Conservation (phyloP, 2,797 vertebrate genomes). For the Australoheros facetus region DNA sequence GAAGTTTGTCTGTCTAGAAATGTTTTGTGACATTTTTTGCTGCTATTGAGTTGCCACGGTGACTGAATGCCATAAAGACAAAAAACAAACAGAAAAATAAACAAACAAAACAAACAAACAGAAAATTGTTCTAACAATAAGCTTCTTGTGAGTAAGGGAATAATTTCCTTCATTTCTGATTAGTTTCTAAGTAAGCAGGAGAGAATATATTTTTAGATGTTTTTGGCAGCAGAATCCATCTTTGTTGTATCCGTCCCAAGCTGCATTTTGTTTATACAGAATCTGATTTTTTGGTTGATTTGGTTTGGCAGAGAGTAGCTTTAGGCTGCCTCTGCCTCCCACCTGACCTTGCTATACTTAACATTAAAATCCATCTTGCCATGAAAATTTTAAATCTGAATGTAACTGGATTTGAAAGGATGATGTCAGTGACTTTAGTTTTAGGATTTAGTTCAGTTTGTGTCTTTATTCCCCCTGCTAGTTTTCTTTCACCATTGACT, state of each 20-base stretch:
- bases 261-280: not conserved
- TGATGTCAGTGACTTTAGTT: not conserved
- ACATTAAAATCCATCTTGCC: not conserved
- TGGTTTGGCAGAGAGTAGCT: conserved; percentile 3
- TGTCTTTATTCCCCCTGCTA: not conserved
- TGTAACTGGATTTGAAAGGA: not conserved
- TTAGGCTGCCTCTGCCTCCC: conserved; percentile 7
- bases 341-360: not conserved
- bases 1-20: not conserved
- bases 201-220: not conserved
- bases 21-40: not conserved
- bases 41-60: too few species aligned
- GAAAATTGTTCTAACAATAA: not conserved
- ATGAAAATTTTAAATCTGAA: not conserved
- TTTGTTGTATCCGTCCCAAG: not conserved
- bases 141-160: not conserved
- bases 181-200: not conserved
- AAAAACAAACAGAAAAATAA: not conserved
- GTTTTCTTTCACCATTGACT: not conserved
- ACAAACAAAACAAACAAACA: not conserved
- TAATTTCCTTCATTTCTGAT: not conserved
- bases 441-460: not conserved
- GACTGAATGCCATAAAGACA: not conserved
- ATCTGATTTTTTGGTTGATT: not conserved
- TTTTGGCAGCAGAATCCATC: not conserved